Evolutionary conservation across 2,888 invertebrate species (phyloP), one percentile per base, ranked within the genome.

Genomic region (Drosophila anomalipes): DNA sequence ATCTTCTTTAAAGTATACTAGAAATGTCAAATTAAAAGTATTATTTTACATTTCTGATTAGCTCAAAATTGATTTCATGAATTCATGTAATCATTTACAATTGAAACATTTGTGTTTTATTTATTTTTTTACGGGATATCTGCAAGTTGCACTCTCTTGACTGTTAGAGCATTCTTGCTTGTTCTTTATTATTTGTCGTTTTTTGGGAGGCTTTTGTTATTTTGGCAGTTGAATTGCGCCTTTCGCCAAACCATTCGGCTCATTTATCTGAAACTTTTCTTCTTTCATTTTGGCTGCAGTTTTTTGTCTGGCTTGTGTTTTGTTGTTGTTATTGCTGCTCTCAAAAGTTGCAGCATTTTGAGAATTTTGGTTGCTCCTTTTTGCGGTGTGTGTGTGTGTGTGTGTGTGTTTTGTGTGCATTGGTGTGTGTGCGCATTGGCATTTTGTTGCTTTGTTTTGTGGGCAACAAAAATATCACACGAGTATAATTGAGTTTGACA

Each of bases 401-500:
- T 67, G 49, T 47, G 47, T 60, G 39, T 71, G 58, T 64, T 22
- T 74, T 61, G 52, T 60, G 63, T 37, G 64, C 39, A 41, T 60
- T 76, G 70, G 70, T 58, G 37, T 77, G 51, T 67, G 57, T 63
- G 63, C 33, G 64, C 44, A 58, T 60, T 76, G 74, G 70, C 68
- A 79, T 75, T 74, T 75, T 83, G 72, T 71, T 84, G 79, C 77
- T 89, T 81, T 80, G 71, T 76, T 80, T 78, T 65, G 73, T 76
- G 81, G 84, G 80, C 87, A 84, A 88, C 80, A 87, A 91, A 87
- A 91, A 92, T 91, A 92, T 92, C 92, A 91, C 91, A 91, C 92
- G 91, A 89, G 91, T 92, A 93, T 93, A 93, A 93, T 93, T 93
- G 93, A 93, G 93, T 93, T 93, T 93, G 93, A 93, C 93, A 93